Evolutionary conservation across 30 jellyfish, hydroid and myxozoan genomes (phyloP).

Genomic region (Chrysaora quinquecirrha): DNA sequence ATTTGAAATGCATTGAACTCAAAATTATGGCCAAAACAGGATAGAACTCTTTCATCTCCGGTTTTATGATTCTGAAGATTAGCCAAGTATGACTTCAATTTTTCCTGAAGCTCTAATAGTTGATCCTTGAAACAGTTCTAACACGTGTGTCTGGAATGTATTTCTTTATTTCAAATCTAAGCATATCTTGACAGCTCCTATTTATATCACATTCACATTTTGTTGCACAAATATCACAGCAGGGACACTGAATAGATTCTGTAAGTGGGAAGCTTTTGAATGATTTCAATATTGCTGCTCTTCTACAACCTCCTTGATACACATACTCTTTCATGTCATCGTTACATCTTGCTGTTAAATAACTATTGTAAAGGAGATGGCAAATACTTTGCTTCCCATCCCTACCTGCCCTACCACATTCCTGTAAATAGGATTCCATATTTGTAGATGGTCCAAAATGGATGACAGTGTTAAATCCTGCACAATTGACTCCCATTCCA

Average conservation of each 20-base stretch:
- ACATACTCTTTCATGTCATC: constrained; percentile 12
- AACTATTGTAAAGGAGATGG: constrained; percentile 21
- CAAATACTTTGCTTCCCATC: constrained; percentile 33
- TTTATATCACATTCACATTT: constrained; percentile 5
- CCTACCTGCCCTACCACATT: constrained; percentile 44
- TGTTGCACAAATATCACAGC: constrained; percentile 22
- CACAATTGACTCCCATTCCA: constrained; percentile 52
- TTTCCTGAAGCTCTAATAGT: no score
- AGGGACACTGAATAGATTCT: not conserved
- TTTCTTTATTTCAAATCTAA: not conserved
- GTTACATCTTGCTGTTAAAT: not conserved
- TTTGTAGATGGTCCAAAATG: constrained; percentile 46
- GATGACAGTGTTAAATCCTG: constrained; percentile 15
- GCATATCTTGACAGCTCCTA: constrained; percentile 5
- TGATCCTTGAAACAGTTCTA: no score
- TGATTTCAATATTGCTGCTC: not conserved
- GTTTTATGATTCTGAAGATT: no score
- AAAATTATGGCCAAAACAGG: no score
- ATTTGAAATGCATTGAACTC: no score
- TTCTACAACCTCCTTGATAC: not conserved
- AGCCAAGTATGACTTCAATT: no score
- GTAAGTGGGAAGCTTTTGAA: not conserved
- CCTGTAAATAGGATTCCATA: constrained; percentile 27
- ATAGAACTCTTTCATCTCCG: no score
- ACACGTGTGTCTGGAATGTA: no score